Evolutionary conservation across 2,888 invertebrate genomes (phyloP).

Genomic region (Apeira syringaria): DNA sequence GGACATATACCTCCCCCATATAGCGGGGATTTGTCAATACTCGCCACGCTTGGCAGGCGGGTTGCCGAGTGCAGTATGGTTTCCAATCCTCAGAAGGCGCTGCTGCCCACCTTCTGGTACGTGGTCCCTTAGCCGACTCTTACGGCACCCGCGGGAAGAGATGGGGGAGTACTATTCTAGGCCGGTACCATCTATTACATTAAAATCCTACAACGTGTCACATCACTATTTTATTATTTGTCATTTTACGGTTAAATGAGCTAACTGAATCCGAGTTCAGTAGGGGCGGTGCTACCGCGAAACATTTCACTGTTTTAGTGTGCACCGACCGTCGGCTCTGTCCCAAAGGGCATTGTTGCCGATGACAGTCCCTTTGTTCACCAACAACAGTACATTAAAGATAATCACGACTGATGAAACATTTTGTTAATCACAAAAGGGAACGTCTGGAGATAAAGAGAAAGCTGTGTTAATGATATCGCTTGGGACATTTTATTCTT

Average conservation of each 20-base stretch:
- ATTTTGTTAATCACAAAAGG: constrained; percentile 11
- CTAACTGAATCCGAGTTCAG: constrained; percentile 4
- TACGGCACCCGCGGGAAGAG: no score
- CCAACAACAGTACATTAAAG: constrained; percentile 9
- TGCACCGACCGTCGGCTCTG: neutral
- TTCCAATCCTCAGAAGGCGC: no score
- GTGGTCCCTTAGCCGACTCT: no score
- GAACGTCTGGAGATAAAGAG: neutral
- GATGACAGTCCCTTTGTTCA: constrained; percentile 18
- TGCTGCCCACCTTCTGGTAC: no score
- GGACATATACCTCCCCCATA: no score
- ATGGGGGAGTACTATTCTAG: no score
- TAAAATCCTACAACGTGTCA: neutral
- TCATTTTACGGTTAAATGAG: constrained; percentile 6
- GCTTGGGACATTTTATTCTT: neutral
- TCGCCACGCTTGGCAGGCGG: no score
- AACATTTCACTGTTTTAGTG: no score
- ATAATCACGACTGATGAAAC: constrained; percentile 14
- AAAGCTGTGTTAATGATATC: neutral
- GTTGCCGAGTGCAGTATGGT: no score
- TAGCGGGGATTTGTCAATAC: no score
- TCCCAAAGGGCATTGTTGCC: constrained; percentile 8
- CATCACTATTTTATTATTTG: neutral
- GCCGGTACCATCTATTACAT: no score
- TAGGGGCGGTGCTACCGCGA: neutral